phyloP scores from a whole-genome alignment of 2,888 invertebrate genomes.

The Linyphia triangularis region DNA sequence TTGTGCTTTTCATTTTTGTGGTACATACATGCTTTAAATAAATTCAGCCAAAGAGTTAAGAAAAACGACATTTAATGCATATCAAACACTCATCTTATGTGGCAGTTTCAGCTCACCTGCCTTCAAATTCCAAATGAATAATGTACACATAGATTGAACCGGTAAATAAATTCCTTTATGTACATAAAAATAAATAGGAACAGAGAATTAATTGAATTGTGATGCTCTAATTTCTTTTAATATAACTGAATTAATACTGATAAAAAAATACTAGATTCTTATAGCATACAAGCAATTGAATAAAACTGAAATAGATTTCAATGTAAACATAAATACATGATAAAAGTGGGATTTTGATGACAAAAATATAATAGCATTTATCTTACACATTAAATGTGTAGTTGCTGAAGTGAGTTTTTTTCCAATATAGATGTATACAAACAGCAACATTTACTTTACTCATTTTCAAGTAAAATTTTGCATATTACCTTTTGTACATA shows the following conservation, averaged over 20 bases:
- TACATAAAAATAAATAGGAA: constrained; percentile 66
- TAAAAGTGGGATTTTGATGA: background rate
- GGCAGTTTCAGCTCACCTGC: background rate
- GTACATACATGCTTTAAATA: no score
- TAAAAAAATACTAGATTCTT: constrained; percentile 5
- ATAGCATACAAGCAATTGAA: background rate
- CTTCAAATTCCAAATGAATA: background rate
- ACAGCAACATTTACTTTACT: constrained; percentile 4
- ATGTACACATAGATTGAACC: background rate
- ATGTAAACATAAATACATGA: background rate
- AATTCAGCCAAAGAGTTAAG: background rate
- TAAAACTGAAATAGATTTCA: background rate
- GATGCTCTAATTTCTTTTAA: background rate
- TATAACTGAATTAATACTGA: constrained; percentile 2
- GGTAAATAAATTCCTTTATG: constrained; percentile 37
- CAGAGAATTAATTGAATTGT: constrained; percentile 2
- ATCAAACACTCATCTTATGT: constrained; percentile 27
- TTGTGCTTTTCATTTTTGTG: no score
- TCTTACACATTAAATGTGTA: background rate
- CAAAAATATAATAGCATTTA: constrained; percentile 10
- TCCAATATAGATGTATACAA: background rate
- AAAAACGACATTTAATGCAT: constrained; percentile 40
- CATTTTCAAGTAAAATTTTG: background rate
- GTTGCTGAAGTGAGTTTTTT: background rate
- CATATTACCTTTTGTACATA: constrained; percentile 21